These are phyloP conservation scores for Drosophila rubida DNA, from an alignment of 2,888 invertebrate species.

Conservation along the genomic window DNA sequence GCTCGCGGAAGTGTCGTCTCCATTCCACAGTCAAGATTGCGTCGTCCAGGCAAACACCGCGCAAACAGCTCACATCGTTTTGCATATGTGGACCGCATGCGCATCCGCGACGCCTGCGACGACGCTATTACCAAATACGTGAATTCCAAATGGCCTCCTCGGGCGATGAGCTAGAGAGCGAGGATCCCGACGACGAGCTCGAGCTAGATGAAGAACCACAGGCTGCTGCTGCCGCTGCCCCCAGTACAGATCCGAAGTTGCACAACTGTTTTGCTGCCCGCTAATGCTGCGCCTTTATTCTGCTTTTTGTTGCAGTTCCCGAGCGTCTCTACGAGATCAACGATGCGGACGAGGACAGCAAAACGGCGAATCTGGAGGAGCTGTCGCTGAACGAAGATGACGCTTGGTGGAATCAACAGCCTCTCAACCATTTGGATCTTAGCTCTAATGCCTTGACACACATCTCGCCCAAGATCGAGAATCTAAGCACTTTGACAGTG, in stretches of 20 bases:
- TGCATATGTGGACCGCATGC: slow-evolving; percentile 83
- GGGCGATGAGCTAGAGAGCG: slow-evolving; percentile 77
- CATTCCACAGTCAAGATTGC: slow-evolving; percentile 82
- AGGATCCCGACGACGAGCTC: slow-evolving; percentile 75
- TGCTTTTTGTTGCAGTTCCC: slow-evolving; percentile 87
- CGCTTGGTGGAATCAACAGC: slow-evolving; percentile 94
- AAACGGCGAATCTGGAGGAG: slow-evolving; percentile 86
- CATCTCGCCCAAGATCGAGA: slow-evolving; percentile 88
- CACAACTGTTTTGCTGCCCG: slow-evolving; percentile 8
- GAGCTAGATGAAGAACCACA: slow-evolving; percentile 56
- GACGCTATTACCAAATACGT: slow-evolving; percentile 80
- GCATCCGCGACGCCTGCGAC: slow-evolving; percentile 72
- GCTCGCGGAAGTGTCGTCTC: slow-evolving; percentile 38
- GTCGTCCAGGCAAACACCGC: slow-evolving; percentile 66
- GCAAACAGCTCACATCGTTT: slow-evolving; percentile 78
- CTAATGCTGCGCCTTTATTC: not conserved
- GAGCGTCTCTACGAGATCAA: slow-evolving; percentile 90
- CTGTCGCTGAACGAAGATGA: slow-evolving; percentile 86
- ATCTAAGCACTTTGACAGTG: slow-evolving; percentile 88
- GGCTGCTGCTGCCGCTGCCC: slow-evolving; percentile 39
- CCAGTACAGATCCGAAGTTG: slow-evolving; percentile 43
- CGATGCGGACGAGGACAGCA: slow-evolving; percentile 87
- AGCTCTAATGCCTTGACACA: slow-evolving; percentile 89
- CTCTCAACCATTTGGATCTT: slow-evolving; percentile 91
- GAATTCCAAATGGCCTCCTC: slow-evolving; percentile 81